Base-by-base conservation (phyloP, 2,797 vertebrate genomes). In the Cercopithecus petaurista region DNA sequence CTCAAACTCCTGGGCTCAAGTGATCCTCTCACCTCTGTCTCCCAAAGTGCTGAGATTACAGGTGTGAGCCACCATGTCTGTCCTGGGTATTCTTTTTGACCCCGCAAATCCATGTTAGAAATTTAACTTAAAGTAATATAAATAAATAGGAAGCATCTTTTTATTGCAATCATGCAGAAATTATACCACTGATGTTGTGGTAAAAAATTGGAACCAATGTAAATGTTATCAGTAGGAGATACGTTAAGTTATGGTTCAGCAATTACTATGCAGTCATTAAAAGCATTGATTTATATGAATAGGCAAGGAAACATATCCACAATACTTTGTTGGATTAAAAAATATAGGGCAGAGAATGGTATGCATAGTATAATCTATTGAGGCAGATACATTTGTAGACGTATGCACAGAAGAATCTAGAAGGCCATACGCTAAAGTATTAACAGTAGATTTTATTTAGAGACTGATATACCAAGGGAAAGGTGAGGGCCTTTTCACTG, bases 391-490 rank as follows among this genome's bases (percentile, higher is more conserved):
- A 91, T 64, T 64, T 95, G 21, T 7, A 12, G 77, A 30, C 64
- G 9, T 81, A 75, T 87, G 22, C 24, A 39, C 7, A 93, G 75
- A 79, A 90, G 57, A 93, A 85, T 85, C 36, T 90, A 85, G 85
- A 82, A 80, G 43, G n/a, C 4, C 28, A 46, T 39, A 21, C 13
- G 36, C 19, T 83, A 28, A 88, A 75, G 36, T 90, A 46, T 55
- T 96, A 96, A 57, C 28, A 57, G 19, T 36, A 93, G 55, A 36
- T 55, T 96, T 93, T 86, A 64, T 59, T 95, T 86, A 95, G 70
- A 94, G 77, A 88, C 4, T 46, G 48, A 55, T 39, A 76, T 75
- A 36, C 28, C 19, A 92, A n/a, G 41, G 30, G 30, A 88, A 83
- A 92, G 17, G 17, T 50, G 24, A 87, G 43, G 28, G 46, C 15